Evolutionary conservation across 2,113 vertebrate species (phyloP).

Genomic region (Mus spicilegus): DNA sequence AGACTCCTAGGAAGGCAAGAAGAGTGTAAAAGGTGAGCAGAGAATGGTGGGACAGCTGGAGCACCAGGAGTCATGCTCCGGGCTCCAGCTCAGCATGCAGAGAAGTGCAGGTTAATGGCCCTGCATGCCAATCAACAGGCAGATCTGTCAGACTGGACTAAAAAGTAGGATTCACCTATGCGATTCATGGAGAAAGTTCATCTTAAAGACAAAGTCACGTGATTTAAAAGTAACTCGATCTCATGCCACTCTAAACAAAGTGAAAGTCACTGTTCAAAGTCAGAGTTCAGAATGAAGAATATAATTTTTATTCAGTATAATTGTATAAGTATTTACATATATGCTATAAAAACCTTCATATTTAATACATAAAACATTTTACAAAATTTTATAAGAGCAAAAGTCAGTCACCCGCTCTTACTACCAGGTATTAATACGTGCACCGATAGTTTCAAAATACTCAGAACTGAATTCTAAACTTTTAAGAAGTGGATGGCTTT

Average conservation of each 20-base stretch:
- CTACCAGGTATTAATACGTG: neutral
- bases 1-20: neutral
- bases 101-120: accelerated
- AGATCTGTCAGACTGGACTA: neutral
- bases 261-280: neutral
- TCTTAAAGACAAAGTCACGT: neutral
- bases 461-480: neutral
- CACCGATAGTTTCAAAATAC: neutral
- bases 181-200: neutral
- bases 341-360: neutral
- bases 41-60: neutral
- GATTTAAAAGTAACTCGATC: neutral
- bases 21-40: neutral
- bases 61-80: neutral
- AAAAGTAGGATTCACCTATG: neutral
- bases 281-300: neutral
- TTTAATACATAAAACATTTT: neutral
- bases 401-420: neutral
- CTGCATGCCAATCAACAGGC: neutral
- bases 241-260: neutral
- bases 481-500: neutral
- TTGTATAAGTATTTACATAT: neutral
- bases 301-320: neutral
- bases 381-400: neutral
- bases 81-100: neutral